phyloP scores from a whole-genome alignment of 2,113 vertebrate genomes.

The Colaptes auratus region DNA sequence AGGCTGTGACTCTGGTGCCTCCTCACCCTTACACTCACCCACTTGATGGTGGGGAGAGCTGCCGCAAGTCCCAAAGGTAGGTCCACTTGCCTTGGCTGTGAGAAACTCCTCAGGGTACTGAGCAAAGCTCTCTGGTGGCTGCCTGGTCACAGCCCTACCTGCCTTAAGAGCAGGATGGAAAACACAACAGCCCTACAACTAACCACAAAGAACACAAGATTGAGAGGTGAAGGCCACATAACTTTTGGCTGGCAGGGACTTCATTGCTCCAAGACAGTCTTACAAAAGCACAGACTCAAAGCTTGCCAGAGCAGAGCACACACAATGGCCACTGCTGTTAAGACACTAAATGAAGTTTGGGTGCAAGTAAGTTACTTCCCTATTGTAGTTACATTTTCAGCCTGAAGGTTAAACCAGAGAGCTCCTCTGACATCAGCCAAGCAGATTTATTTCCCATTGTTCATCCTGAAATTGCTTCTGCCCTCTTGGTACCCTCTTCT shows the following conservation, averaged over 20 bases:
- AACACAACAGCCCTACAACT: background rate
- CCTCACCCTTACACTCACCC: background rate
- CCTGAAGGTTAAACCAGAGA: background rate
- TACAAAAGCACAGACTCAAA: background rate
- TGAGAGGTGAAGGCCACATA: background rate
- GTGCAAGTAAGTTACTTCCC: background rate
- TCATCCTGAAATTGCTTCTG: background rate
- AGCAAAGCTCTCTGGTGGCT: background rate
- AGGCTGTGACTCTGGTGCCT: fast-evolving
- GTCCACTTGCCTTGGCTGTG: background rate
- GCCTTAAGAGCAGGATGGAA: background rate
- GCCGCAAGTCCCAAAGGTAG: background rate
- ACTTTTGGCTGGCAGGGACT: background rate
- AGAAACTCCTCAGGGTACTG: background rate
- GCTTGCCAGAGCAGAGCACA: background rate
- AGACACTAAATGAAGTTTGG: background rate
- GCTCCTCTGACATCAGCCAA: background rate
- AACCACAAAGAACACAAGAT: background rate
- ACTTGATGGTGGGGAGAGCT: fast-evolving
- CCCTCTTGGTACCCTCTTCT: background rate
- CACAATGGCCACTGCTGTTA: no score
- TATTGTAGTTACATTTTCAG: background rate
- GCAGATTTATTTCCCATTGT: background rate
- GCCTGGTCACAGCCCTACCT: background rate
- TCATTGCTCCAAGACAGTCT: background rate